Conservation (phyloP, 2,797 vertebrate genomes). For the Coendou prehensilis region DNA sequence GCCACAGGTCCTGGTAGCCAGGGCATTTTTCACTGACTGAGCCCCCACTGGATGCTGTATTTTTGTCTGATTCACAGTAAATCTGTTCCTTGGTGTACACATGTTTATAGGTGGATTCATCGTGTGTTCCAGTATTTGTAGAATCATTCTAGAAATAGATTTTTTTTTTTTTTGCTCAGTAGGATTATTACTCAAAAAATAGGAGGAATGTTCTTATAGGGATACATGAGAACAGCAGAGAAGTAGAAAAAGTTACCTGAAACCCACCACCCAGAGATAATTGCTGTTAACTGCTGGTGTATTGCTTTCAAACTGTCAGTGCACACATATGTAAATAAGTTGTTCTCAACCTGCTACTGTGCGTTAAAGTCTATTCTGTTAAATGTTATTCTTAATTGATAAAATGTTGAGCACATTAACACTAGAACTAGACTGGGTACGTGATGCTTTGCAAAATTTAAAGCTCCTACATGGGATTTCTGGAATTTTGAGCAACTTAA, state of each 20-base stretch:
- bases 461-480: neutral
- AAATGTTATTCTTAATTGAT: constrained; percentile 13
- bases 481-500: constrained; percentile 19
- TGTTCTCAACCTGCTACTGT: constrained; percentile 1
- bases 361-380: neutral
- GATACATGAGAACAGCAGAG: neutral
- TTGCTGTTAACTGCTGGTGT: neutral
- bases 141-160: constrained; percentile 18
- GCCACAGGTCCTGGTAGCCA: neutral
- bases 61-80: constrained; percentile 35
- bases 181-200: neutral
- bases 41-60: neutral
- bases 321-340: neutral
- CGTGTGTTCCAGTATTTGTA: constrained; percentile 51
- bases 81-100: neutral
- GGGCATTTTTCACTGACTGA: constrained; percentile 11
- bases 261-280: neutral
- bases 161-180: constrained; percentile 9
- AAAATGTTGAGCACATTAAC: neutral
- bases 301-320: neutral
- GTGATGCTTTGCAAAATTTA: constrained; percentile 12
- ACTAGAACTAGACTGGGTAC: neutral
- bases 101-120: neutral
- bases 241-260: constrained; percentile 52
- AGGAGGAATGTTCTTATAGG: neutral